phyloP scores from a whole-genome alignment of 2,113 vertebrate genomes.

The Ceyx margarethae region DNA sequence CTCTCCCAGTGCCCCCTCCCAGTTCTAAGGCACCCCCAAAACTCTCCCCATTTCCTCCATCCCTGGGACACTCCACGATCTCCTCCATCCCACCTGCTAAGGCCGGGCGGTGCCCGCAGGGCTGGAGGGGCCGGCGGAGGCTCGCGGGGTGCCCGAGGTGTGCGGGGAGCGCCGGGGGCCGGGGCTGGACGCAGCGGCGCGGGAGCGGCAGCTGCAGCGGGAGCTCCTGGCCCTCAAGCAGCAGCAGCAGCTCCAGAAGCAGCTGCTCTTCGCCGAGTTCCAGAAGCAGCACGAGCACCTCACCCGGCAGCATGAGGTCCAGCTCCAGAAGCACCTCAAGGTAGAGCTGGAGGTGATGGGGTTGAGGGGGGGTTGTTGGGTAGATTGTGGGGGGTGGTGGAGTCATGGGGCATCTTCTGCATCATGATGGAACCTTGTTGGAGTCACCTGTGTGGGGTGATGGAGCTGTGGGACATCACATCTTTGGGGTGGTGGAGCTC shows the following conservation, averaged over 20 bases:
- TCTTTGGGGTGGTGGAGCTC: background rate
- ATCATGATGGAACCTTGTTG: background rate
- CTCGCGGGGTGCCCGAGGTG: background rate
- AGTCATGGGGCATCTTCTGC: background rate
- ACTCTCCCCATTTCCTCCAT: background rate
- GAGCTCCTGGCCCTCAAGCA: conserved; percentile 90
- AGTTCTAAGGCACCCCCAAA: background rate
- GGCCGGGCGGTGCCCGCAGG: background rate
- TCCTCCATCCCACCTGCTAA: background rate
- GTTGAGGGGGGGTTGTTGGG: background rate
- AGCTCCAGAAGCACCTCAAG: conserved; percentile 95
- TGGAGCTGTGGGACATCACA: background rate
- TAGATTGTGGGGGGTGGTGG: background rate
- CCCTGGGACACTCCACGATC: too few species aligned
- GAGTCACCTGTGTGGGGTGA: background rate
- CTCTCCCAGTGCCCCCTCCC: background rate
- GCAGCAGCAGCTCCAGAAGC: conserved; percentile 95
- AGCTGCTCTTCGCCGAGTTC: conserved; percentile 92
- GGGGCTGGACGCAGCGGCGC: conserved; percentile 75
- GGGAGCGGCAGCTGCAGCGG: conserved; percentile 92
- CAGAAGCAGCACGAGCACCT: conserved; percentile 95
- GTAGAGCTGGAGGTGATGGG: conserved; percentile 59
- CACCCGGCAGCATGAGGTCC: conserved; percentile 91
- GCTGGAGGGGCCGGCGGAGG: background rate
- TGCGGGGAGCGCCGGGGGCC: background rate